Base-by-base conservation (phyloP, 37 sponge, comb jelly and placozoan genomes). In the Chondrilla cf. caribensis region DNA sequence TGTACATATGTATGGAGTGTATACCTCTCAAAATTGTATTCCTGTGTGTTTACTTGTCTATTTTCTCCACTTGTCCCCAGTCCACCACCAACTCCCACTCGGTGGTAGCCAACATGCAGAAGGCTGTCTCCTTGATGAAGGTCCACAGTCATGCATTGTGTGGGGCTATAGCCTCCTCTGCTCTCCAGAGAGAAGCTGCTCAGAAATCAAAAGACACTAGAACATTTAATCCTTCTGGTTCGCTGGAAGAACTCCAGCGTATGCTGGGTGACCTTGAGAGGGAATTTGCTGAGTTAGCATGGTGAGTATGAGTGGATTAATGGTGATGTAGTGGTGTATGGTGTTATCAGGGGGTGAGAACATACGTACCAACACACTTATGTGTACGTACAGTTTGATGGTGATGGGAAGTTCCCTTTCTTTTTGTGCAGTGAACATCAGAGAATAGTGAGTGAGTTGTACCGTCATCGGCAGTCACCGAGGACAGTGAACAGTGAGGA, bases 21-120 rank as follows among this genome's bases (percentile, higher is more conserved):
- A 47, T 47, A 11, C 11, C 4, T 62, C 18, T 29, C 35, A 14
- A 29, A 29, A 19, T 6, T 70, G 40, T 70, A 8, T 38, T 35
- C 32, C 5, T 38, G 38, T 70, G 71, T 70, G 18, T 31, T 35
- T 37, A 36, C 7, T 44, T 25, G 3, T 17, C 35, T 71, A 39
- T 58, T 15, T 71, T 80, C 38, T 25, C 43, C 8, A n/a, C n/a
- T n/a, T n/a, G n/a, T n/a, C n/a, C n/a, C n/a, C 75, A 87, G 87
- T 87, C 87, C 36, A 84, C 89, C 2, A 31, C 67, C 38, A 86
- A 90, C 15, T 93, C 93, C 22, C 90, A 93, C 81, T 93, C 93
- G 3, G 82, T 93, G 36, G 44, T 31, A 21, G 87, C 87, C 47
- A 93, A 93, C 82, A 89, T 81, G 54, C 93, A 93, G 81, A 60